phyloP scores from a whole-genome alignment of 2,797 vertebrate genomes.

The Zalophus californianus region DNA sequence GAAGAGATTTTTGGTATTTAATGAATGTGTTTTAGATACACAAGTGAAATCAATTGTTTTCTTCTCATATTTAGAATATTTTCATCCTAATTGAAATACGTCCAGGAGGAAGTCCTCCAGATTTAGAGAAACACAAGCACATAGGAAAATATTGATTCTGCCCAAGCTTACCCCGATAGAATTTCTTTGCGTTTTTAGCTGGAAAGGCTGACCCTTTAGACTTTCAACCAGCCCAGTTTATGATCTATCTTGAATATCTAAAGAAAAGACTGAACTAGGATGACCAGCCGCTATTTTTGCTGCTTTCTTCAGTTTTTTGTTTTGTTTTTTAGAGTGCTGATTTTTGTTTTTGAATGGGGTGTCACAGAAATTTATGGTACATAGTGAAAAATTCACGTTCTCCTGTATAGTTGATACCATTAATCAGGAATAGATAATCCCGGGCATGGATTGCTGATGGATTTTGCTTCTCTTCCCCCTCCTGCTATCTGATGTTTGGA shows the following conservation, averaged over 20 bases:
- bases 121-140: slow-evolving; percentile 1
- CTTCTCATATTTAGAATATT: slow-evolving; percentile 5
- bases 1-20: slow-evolving; percentile 24
- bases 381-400: background rate
- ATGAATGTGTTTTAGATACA: slow-evolving; percentile 21
- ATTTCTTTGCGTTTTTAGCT: slow-evolving; percentile 56
- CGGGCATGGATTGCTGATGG: background rate
- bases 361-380: slow-evolving; percentile 34
- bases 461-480: slow-evolving; percentile 26
- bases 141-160: background rate
- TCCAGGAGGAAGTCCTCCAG: background rate
- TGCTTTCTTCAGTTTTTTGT: background rate
- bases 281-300: background rate
- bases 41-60: background rate
- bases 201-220: background rate
- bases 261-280: background rate
- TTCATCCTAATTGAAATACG: slow-evolving; percentile 53
- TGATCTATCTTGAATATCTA: slow-evolving; percentile 26
- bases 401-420: background rate
- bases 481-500: background rate
- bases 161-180: background rate
- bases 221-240: background rate
- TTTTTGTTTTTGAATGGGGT: background rate
- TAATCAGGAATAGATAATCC: slow-evolving; percentile 3
- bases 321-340: background rate